phyloP scores from a whole-genome alignment of 2,888 invertebrate species.

The Dryomyza anilis region DNA sequence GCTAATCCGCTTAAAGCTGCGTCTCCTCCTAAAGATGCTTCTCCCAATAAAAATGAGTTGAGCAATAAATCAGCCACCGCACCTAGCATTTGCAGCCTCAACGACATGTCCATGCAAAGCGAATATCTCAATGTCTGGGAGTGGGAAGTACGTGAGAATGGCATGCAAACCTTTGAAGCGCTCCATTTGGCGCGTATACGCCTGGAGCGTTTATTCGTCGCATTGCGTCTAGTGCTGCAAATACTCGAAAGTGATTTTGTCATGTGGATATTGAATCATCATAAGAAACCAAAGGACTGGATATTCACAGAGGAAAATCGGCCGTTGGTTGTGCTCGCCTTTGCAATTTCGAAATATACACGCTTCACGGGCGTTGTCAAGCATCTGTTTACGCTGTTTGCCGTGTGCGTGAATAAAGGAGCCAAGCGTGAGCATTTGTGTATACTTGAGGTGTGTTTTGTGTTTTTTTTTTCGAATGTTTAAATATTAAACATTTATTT shows the following conservation, averaged over 20 bases:
- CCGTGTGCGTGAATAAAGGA: conserved; percentile 44
- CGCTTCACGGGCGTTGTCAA: conserved; percentile 46
- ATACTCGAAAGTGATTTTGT: conserved; percentile 66
- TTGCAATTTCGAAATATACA: conserved; percentile 43
- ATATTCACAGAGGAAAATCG: conserved; percentile 46
- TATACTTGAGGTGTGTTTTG: conserved; percentile 50
- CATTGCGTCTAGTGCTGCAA: conserved; percentile 63
- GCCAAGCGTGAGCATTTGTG: conserved; percentile 41
- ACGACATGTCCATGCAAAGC: conserved; percentile 25
- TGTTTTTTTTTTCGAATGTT: not conserved
- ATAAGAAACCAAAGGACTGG: conserved; percentile 44
- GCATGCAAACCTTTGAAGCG: conserved; percentile 40
- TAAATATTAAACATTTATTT: not conserved
- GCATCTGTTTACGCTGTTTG: conserved; percentile 47
- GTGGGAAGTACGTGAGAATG: conserved; percentile 46
- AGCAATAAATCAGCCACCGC: too few relatives aligned
- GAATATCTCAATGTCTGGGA: conserved; percentile 47
- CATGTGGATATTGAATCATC: conserved; percentile 65
- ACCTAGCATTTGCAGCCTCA: too few relatives aligned
- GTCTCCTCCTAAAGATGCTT: conserved; percentile 10
- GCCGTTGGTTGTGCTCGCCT: conserved; percentile 49
- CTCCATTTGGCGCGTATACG: conserved; percentile 53
- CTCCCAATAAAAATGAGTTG: too few relatives aligned
- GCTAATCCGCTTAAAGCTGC: not conserved
- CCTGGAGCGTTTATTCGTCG: conserved; percentile 64